Conservation (phyloP, 2,113 vertebrate genomes). For the Vidua chalybeata region DNA sequence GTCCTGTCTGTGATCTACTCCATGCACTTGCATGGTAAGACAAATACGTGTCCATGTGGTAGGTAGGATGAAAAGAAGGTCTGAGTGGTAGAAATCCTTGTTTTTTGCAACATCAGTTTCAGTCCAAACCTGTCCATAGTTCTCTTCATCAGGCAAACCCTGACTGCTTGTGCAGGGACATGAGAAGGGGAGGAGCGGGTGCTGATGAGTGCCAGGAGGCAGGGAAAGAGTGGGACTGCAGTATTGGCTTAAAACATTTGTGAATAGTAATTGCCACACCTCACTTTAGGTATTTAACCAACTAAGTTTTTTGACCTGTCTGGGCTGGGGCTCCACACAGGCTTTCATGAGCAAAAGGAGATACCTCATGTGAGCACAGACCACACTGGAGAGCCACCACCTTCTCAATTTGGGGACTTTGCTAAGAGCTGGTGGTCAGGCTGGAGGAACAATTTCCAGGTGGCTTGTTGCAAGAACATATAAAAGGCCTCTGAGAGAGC, state of each 20-base stretch:
- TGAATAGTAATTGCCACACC: not conserved
- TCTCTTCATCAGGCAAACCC: not conserved
- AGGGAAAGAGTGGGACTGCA: not conserved
- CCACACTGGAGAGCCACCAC: not conserved
- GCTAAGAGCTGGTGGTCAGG: not conserved
- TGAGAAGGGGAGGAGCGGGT: not conserved
- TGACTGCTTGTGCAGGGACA: not conserved
- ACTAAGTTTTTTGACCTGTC: not conserved
- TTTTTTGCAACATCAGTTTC: not conserved
- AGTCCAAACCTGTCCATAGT: not conserved
- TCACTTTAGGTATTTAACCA: not conserved
- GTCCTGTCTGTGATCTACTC: not conserved
- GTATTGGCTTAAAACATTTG: not conserved
- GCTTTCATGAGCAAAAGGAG: not conserved
- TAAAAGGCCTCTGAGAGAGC: not conserved
- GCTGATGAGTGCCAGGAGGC: too few species aligned
- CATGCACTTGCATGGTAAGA: not conserved
- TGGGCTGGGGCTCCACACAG: not conserved
- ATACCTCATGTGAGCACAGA: rapidly evolving
- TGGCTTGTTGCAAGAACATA: not conserved
- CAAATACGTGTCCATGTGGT: rapidly evolving
- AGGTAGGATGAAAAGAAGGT: not conserved
- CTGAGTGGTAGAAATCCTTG: not conserved
- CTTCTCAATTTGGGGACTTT: not conserved
- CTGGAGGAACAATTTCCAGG: not conserved